Evolutionary conservation across 2,888 invertebrate species (phyloP), one percentile per base, ranked within the genome.

Genomic region (Laspeyria flexula): DNA sequence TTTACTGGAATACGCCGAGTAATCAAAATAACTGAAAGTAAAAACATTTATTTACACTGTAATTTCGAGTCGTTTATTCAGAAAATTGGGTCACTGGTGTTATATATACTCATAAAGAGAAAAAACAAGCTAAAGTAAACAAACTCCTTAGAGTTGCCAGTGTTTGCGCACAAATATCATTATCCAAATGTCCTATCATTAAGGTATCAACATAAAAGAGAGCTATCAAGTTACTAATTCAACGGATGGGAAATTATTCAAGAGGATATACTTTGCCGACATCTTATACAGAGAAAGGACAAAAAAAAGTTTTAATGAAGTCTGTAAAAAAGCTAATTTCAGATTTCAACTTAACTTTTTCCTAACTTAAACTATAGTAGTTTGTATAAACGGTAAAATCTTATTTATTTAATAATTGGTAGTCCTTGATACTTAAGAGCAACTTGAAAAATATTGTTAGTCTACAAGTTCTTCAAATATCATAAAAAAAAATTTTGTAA

Each of bases 291-390:
- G 56, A 55, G 52, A 51, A 68, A 60, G 62, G 69, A 65, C 62
- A 50, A 50, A 55, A 38, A 44, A 51, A 76, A 77, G 66, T 75
- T 75, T 77, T 74, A 75, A 77, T 77, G 68, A 72, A 74, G 63
- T 62, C 58, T 55, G 60, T 68, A 61, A 56, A 47, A 56, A 18
- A n/a, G n/a, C n/a, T n/a, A n/a, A n/a, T n/a, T n/a, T n/a, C n/a
- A n/a, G n/a, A n/a, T n/a, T n/a, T n/a, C n/a, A n/a, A n/a, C n/a
- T n/a, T n/a, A n/a, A n/a, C n/a, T n/a, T n/a, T n/a, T n/a, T n/a
- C n/a, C n/a, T n/a, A n/a, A n/a, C n/a, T n/a, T n/a, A n/a, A n/a
- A n/a, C n/a, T n/a, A n/a, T n/a, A n/a, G n/a, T n/a, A n/a, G n/a
- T n/a, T n/a, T n/a, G n/a, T n/a, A n/a, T n/a, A n/a, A n/a, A n/a